phyloP scores from a whole-genome alignment of 2,797 vertebrate genomes.

The Myiotriccus ornatus region DNA sequence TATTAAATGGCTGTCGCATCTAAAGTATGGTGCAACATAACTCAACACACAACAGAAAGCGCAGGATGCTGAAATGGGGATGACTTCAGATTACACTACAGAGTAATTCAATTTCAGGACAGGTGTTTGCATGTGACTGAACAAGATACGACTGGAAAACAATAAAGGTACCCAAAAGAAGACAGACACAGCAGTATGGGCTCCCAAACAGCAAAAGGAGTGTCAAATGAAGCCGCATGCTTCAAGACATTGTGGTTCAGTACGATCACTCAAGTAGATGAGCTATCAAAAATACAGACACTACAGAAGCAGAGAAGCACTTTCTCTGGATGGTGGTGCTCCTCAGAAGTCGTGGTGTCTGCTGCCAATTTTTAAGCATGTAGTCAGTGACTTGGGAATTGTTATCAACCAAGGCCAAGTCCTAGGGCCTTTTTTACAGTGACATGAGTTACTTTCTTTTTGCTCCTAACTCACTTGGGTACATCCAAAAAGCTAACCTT shows the following conservation, averaged over 20 bases:
- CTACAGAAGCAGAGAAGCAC: not conserved
- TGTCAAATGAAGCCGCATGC: not conserved
- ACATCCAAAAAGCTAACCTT: not conserved
- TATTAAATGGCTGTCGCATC: conserved; percentile 78
- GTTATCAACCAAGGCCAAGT: not conserved
- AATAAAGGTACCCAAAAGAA: conserved; percentile 15
- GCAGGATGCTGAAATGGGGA: conserved; percentile 52
- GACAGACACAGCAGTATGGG: not conserved
- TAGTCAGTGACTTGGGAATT: not conserved
- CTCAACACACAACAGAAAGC: conserved; percentile 70
- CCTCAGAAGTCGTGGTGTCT: not conserved
- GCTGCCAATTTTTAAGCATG: not conserved
- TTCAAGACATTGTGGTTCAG: not conserved
- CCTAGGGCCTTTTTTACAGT: not conserved
- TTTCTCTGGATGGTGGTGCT: not conserved
- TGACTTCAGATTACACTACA: conserved; percentile 40
- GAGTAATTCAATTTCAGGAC: conserved; percentile 69
- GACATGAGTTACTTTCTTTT: not conserved
- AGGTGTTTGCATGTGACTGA: conserved; percentile 64
- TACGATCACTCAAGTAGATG: not conserved
- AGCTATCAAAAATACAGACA: not conserved
- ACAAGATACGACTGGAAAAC: conserved; percentile 22
- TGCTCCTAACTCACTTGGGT: not conserved
- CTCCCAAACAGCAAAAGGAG: not conserved
- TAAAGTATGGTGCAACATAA: conserved; percentile 71